phyloP scores from a whole-genome alignment of 2,113 vertebrate species.

The Laticauda colubrina region DNA sequence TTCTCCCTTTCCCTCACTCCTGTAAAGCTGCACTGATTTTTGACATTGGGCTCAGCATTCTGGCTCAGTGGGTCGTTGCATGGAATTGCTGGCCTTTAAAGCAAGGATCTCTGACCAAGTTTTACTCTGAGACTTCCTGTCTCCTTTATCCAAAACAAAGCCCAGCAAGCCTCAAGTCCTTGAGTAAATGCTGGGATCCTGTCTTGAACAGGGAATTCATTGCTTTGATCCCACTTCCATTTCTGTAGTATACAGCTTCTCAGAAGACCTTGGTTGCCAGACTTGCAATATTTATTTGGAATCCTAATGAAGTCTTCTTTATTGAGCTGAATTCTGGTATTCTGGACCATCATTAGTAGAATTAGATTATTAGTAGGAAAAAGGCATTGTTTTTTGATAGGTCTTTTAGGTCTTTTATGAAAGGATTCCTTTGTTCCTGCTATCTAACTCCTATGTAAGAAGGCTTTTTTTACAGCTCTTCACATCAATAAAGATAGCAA shows the following conservation, averaged over 20 bases:
- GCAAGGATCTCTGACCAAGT: slow-evolving; percentile 59
- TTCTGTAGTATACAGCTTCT: slow-evolving; percentile 63
- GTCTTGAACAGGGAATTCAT: slow-evolving; percentile 68
- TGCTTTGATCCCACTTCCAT: slow-evolving; percentile 68
- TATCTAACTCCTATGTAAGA: not conserved
- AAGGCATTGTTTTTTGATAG: not conserved
- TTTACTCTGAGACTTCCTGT: slow-evolving; percentile 76
- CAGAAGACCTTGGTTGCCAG: slow-evolving; percentile 58
- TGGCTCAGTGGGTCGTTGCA: slow-evolving; percentile 46
- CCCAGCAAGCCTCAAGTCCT: slow-evolving; percentile 52
- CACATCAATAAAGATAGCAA: not conserved
- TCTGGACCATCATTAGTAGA: slow-evolving; percentile 54
- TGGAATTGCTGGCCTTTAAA: slow-evolving; percentile 58
- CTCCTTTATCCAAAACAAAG: slow-evolving; percentile 69
- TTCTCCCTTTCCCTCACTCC: not conserved
- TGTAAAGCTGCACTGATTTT: slow-evolving; percentile 16
- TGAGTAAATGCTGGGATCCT: slow-evolving; percentile 62
- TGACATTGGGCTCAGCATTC: slow-evolving; percentile 35
- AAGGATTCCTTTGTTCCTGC: slow-evolving; percentile 7
- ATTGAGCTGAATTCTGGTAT: slow-evolving; percentile 45
- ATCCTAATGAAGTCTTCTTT: slow-evolving; percentile 71
- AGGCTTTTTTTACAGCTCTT: not conserved
- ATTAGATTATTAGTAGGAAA: slow-evolving; percentile 46
- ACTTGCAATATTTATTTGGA: slow-evolving; percentile 44
- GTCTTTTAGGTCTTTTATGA: slow-evolving; percentile 33